Percentiles rank a stretch among this genome's conserved stretches.
These are phyloP conservation scores for Pseudomugil tenellus DNA, from an alignment of 2,797 vertebrate species.

Conservation along the genomic window DNA sequence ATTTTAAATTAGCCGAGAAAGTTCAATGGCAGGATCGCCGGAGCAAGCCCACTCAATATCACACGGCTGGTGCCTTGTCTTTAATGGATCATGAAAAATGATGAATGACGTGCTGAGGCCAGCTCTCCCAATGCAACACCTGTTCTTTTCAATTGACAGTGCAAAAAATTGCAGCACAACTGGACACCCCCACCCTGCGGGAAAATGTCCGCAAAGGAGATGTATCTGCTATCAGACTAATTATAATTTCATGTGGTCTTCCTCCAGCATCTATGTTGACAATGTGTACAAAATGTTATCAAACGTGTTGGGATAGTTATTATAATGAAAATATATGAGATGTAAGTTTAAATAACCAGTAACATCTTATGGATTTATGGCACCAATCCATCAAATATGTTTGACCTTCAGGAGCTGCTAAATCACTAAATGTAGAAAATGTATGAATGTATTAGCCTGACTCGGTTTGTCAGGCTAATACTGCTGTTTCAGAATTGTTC, in stretches of 20 bases:
- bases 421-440: conserved; percentile 18
- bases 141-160: conserved; percentile 36
- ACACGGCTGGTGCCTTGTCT: conserved; percentile 58
- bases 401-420: conserved; percentile 56
- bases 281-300: conserved; percentile 14
- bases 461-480: conserved; percentile 16
- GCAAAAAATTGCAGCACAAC: not conserved
- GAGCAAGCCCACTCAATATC: conserved; percentile 74
- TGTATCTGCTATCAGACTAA: conserved; percentile 18
- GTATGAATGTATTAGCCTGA: conserved; percentile 43
- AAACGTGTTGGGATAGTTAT: no score
- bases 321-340: conserved; percentile 26
- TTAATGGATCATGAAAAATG: conserved; percentile 71
- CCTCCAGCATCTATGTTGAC: conserved; percentile 7
- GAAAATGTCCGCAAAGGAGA: conserved; percentile 6
- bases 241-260: conserved; percentile 22
- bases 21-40: conserved; percentile 67
- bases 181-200: not conserved
- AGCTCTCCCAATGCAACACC: conserved; percentile 30
- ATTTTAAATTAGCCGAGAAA: conserved; percentile 74
- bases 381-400: conserved; percentile 49
- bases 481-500: conserved; percentile 11
- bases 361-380: conserved; percentile 13
- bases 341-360: conserved; percentile 34
- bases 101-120: conserved; percentile 48